These are phyloP conservation scores for Colostygia pectinataria DNA, from an alignment of 2,888 invertebrate species.

Conservation along the genomic window DNA sequence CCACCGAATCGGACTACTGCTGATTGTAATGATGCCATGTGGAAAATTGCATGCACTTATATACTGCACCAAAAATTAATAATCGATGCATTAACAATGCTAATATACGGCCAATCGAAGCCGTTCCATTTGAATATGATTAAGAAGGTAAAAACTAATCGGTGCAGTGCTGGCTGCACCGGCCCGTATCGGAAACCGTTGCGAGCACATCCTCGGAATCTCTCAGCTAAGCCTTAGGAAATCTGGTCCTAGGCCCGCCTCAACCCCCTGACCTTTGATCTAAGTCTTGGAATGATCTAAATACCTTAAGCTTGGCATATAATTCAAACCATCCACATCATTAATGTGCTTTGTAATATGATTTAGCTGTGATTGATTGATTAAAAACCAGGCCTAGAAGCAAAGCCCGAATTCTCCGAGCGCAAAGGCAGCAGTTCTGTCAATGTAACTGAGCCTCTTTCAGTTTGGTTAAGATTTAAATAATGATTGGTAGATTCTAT, in stretches of 20 bases:
- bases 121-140: constrained; percentile 77
- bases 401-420: too few relatives aligned
- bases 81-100: constrained; percentile 75
- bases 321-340: too few relatives aligned
- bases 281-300: too few relatives aligned
- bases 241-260: background rate
- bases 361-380: too few relatives aligned
- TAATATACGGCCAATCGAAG: constrained; percentile 58
- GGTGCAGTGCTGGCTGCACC: constrained; percentile 24
- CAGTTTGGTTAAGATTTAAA: too few relatives aligned
- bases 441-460: too few relatives aligned
- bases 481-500: too few relatives aligned
- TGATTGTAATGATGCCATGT: constrained; percentile 58
- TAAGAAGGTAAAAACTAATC: constrained; percentile 57
- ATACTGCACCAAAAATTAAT: constrained; percentile 75
- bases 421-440: too few relatives aligned
- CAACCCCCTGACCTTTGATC: too few relatives aligned
- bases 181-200: constrained; percentile 13
- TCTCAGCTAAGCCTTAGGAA: constrained; percentile 17
- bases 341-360: too few relatives aligned
- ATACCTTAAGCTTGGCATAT: too few relatives aligned
- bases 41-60: constrained; percentile 68
- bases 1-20: constrained; percentile 53
- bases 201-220: constrained; percentile 12
- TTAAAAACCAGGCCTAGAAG: too few relatives aligned